A percentile compares a stretch with the other conserved stretches of the same genome.
Conservation (phyloP, 2,888 invertebrate species). For the Calephelis perditalis region DNA sequence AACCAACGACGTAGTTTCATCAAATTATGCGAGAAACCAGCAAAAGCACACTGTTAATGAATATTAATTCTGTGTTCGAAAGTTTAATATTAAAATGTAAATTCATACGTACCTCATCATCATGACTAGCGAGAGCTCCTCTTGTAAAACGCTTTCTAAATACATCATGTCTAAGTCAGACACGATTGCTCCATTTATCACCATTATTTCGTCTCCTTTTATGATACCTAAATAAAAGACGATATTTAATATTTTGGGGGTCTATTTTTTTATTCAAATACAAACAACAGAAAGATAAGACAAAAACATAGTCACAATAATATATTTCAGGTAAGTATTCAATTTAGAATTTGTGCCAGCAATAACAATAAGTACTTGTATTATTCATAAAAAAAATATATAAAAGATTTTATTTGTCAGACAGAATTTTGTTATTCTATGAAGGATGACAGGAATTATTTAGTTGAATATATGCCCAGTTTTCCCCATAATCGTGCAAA, state of each 20-base stretch:
- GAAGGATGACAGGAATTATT: too few relatives aligned
- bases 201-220: constrained; percentile 98
- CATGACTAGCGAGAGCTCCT: constrained; percentile 95
- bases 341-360: too few relatives aligned
- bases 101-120: constrained; percentile 89
- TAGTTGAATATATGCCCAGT: too few relatives aligned
- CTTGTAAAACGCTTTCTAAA: constrained; percentile 96
- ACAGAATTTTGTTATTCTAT: too few relatives aligned
- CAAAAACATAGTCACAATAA: neutral
- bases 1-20: neutral
- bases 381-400: too few relatives aligned
- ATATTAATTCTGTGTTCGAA: constrained; percentile 1
- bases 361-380: too few relatives aligned
- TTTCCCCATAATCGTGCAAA: too few relatives aligned
- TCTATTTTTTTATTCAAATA: neutral
- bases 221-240: constrained; percentile 86
- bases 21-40: neutral
- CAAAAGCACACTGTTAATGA: neutral
- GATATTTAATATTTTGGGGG: constrained; percentile 19
- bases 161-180: constrained; percentile 99
- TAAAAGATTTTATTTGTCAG: too few relatives aligned
- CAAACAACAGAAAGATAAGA: neutral
- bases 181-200: constrained; percentile 98
- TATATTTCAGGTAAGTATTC: too few relatives aligned
- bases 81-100: constrained; percentile 28